These are phyloP conservation scores for Mnemiopsis leidyi DNA, from an alignment of 37 sponge, comb jelly and placozoan species.

Conservation along the genomic window DNA sequence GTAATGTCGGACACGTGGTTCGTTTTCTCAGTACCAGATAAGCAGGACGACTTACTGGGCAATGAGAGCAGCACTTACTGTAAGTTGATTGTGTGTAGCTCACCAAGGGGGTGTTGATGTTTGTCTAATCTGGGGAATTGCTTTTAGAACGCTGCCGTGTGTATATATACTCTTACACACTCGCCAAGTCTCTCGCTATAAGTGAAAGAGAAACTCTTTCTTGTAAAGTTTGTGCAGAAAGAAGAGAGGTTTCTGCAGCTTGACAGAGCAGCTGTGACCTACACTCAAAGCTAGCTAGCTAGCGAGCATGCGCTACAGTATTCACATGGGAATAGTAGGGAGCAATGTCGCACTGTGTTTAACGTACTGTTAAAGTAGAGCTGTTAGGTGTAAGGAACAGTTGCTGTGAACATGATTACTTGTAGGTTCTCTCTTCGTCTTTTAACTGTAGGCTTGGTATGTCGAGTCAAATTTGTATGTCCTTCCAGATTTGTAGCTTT, in stretches of 20 bases:
- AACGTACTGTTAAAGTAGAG: not conserved
- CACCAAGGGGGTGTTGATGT: not conserved
- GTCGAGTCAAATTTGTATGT: too few species aligned
- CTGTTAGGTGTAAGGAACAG: too few species aligned
- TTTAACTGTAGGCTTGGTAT: not conserved
- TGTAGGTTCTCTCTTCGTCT: not conserved
- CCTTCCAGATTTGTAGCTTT: too few species aligned
- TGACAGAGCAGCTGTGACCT: too few species aligned
- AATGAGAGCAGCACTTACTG: too few species aligned
- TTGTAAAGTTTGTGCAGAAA: not conserved
- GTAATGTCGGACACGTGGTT: too few species aligned
- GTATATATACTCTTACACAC: not conserved
- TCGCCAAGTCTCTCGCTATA: not conserved
- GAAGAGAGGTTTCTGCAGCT: too few species aligned
- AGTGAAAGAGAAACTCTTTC: not conserved
- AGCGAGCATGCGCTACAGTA: not conserved
- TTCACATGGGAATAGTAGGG: not conserved
- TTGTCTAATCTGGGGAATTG: not conserved
- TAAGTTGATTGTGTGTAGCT: too few species aligned
- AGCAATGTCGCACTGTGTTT: not conserved
- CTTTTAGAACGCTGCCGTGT: not conserved
- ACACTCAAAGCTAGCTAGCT: too few species aligned
- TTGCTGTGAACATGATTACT: not conserved
- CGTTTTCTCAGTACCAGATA: too few species aligned
- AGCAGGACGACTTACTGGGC: too few species aligned